phyloP scores from a whole-genome alignment of 2,888 invertebrate genomes.

The Thumatha senex region DNA sequence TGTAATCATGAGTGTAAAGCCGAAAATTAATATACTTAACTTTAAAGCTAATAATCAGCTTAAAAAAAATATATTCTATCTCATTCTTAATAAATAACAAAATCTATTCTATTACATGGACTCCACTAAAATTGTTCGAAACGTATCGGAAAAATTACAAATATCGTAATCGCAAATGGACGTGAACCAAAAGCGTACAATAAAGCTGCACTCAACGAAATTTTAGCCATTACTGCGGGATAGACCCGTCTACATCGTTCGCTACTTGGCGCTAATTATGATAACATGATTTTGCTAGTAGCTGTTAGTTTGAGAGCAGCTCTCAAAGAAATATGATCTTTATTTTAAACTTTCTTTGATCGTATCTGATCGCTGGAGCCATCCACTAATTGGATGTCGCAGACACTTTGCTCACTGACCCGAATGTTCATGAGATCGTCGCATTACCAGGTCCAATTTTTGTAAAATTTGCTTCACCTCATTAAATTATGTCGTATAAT shows the following conservation, averaged over 20 bases:
- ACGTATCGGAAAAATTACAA: too few species aligned
- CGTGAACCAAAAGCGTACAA: background rate
- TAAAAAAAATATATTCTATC: too few species aligned
- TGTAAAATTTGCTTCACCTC: background rate
- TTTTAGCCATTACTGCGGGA: conserved; percentile 21
- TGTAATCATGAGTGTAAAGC: too few species aligned
- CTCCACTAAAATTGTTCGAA: too few species aligned
- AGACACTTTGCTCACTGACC: conserved; percentile 1
- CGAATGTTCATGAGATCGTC: background rate
- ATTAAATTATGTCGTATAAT: background rate
- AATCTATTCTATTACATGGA: too few species aligned
- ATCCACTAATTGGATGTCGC: background rate
- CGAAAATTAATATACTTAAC: too few species aligned
- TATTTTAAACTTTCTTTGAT: background rate
- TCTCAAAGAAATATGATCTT: too few species aligned
- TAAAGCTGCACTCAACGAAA: conserved; percentile 21
- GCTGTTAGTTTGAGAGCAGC: background rate
- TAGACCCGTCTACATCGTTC: background rate
- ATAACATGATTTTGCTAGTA: background rate
- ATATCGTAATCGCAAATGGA: too few species aligned
- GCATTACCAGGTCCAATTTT: background rate
- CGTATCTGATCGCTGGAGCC: background rate
- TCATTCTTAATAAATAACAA: too few species aligned
- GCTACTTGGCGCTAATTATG: background rate
- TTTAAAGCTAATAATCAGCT: too few species aligned